Conservation (phyloP, 2,888 invertebrate genomes). For the Gnatocerus cornutus region DNA sequence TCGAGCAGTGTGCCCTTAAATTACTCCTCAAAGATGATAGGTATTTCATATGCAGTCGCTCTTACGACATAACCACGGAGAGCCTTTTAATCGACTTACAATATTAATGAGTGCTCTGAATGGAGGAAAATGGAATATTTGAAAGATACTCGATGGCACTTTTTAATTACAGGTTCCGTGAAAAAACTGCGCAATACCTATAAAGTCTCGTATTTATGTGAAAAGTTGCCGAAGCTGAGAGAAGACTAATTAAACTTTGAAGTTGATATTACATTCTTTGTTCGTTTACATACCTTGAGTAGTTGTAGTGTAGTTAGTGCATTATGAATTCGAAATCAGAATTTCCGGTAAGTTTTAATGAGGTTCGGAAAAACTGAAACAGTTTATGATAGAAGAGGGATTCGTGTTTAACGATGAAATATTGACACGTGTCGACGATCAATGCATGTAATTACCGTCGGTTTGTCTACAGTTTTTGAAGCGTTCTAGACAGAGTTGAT, state of each 20-base stretch:
- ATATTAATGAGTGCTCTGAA: conserved; percentile 49
- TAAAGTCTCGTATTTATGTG: conserved; percentile 58
- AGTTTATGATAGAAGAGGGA: not conserved
- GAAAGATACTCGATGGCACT: conserved; percentile 47
- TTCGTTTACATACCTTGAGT: conserved; percentile 34
- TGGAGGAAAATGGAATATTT: conserved; percentile 32
- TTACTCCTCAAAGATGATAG: conserved; percentile 57
- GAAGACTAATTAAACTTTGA: conserved; percentile 60
- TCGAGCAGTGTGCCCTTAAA: conserved; percentile 53
- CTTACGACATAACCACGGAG: conserved; percentile 45
- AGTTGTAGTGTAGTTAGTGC: conserved; percentile 35
- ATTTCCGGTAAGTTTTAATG: conserved; percentile 40
- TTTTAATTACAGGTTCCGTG: conserved; percentile 52
- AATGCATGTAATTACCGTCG: not conserved
- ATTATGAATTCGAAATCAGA: conserved; percentile 36
- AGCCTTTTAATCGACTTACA: conserved; percentile 50
- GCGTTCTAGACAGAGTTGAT: no score
- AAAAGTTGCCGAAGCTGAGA: conserved; percentile 54
- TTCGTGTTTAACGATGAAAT: not conserved
- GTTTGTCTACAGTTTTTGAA: no score
- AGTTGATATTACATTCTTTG: conserved; percentile 54
- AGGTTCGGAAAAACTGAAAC: conserved; percentile 9
- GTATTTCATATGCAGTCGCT: conserved; percentile 58
- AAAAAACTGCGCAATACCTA: conserved; percentile 57
- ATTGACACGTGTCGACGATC: conserved; percentile 1